Percentiles rank a stretch among this genome's conserved stretches.
Evolutionary conservation across 2,113 vertebrate genomes (phyloP).

Genomic region (Tetrax tetrax): DNA sequence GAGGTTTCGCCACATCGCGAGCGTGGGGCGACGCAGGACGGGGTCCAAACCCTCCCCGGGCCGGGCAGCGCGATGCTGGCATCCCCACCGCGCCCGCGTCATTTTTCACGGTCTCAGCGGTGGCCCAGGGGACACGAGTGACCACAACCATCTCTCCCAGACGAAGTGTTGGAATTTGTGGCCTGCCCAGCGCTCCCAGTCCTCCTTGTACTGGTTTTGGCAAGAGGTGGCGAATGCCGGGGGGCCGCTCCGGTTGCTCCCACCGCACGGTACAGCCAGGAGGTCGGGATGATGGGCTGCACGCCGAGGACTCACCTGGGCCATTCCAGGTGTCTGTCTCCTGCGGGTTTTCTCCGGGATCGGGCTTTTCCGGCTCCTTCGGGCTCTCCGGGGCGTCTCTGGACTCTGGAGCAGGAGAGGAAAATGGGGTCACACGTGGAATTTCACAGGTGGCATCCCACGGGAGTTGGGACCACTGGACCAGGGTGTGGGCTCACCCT

Average conservation of each 20-base stretch:
- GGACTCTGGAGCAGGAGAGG: slow-evolving; percentile 52
- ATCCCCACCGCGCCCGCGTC: neutral
- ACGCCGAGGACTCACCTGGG: slow-evolving; percentile 79
- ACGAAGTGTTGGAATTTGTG: neutral
- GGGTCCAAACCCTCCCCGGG: neutral
- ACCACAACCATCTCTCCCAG: neutral
- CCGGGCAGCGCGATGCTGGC: fast-evolving
- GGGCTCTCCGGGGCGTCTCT: slow-evolving; percentile 22
- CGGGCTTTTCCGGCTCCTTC: slow-evolving; percentile 47
- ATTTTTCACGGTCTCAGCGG: neutral
- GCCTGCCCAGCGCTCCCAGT: neutral
- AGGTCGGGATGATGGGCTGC: fast-evolving
- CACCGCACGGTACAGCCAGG: fast-evolving
- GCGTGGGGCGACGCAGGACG: fast-evolving
- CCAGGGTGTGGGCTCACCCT: fast-evolving
- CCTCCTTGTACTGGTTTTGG: neutral
- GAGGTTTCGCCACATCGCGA: neutral
- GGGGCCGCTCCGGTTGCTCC: neutral
- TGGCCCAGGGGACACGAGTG: fast-evolving
- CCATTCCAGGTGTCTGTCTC: slow-evolving; percentile 77
- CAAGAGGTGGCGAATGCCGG: fast-evolving
- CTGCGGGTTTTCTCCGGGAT: slow-evolving; percentile 33
- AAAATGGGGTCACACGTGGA: neutral
- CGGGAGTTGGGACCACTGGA: fast-evolving
- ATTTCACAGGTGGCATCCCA: neutral